Base-by-base conservation (phyloP, 35 echinoderm and acorn worm species). In the Hemicentrotus pulcherrimus region DNA sequence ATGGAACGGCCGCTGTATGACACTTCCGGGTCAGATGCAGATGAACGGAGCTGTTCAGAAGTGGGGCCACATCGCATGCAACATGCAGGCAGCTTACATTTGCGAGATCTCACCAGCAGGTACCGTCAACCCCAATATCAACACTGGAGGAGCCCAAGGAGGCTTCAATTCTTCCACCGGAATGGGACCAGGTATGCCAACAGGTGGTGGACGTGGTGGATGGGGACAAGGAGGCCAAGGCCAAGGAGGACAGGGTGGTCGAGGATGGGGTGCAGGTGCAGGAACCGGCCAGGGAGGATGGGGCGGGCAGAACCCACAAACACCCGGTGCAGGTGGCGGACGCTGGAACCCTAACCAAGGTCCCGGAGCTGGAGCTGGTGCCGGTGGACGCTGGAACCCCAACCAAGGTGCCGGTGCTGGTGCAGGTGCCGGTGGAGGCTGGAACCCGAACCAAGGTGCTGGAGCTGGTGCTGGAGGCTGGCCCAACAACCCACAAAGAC, bases 71-170 rank as follows among this genome's bases (percentile, higher is more conserved):
- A 2, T 18, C 10, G 46, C 48, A 47, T 93, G 91, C 91, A 93
- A 47, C 46, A 47, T 50, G 91, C 16, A 22, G 13, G 46, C 48
- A 1, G 46, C 91, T 31, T 47, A 18, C 30, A 93, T 93, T 10
- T 93, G 91, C 48, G 91, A 93, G 30, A 93, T 93, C 30, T 93
- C 91, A n/a, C 46, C 91, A 31, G 11, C 91, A 31, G 91, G 91
- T 31, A 93, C n/a, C 46, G 46, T 31, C 46, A 93, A 58, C n/a
- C 32, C 32, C 13, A 93, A 22, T n/a, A 30, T 33, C 14, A 31
- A 31, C 46, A 47, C 91, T 32, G 24, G 19, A 28, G 91, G 91
- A 5, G 13, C 5, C 6, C 12, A 90, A 31, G 46, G 46, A 46
- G 48, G 48, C 48, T 93, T 93, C 47, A 93, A 93, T 58, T 13